Conservation (phyloP, 2,797 vertebrate genomes). For the Acrossocheilus fasciatus region DNA sequence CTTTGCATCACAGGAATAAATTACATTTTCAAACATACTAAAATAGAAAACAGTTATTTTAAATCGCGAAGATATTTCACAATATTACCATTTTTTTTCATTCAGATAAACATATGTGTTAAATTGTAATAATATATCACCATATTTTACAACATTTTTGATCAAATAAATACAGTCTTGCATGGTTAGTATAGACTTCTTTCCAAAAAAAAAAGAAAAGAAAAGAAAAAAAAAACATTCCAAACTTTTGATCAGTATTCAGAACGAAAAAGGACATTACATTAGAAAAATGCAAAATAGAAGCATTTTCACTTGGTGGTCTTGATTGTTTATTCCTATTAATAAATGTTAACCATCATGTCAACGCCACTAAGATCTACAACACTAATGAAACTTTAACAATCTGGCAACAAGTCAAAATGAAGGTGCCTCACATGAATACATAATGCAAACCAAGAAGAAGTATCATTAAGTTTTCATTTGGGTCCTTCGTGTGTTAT, state of each 20-base stretch:
- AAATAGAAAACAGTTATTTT: not conserved
- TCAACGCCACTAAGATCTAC: not conserved
- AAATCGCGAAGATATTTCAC: not conserved
- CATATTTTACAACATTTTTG: not conserved
- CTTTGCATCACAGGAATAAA: not conserved
- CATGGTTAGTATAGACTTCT: not conserved
- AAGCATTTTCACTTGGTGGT: not conserved
- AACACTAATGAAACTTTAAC: not conserved
- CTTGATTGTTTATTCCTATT: not conserved
- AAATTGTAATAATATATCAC: not conserved
- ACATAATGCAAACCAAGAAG: slow-evolving; percentile 7
- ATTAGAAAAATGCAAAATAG: not conserved
- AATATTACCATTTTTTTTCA: too few relatives aligned
- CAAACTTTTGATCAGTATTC: not conserved
- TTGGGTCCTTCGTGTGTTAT: slow-evolving; percentile 21
- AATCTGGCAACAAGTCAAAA: slow-evolving; percentile 9
- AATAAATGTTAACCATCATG: not conserved
- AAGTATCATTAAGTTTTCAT: slow-evolving; percentile 27
- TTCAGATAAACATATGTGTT: not conserved
- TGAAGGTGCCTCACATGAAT: slow-evolving; percentile 16
- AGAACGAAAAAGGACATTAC: not conserved
- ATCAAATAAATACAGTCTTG: not conserved
- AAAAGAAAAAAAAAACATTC: not conserved
- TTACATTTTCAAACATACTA: not conserved
- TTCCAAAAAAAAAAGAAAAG: not conserved